Base-by-base conservation (phyloP, 1,140 invertebrate species). In the Centruroides sculpturatus region DNA sequence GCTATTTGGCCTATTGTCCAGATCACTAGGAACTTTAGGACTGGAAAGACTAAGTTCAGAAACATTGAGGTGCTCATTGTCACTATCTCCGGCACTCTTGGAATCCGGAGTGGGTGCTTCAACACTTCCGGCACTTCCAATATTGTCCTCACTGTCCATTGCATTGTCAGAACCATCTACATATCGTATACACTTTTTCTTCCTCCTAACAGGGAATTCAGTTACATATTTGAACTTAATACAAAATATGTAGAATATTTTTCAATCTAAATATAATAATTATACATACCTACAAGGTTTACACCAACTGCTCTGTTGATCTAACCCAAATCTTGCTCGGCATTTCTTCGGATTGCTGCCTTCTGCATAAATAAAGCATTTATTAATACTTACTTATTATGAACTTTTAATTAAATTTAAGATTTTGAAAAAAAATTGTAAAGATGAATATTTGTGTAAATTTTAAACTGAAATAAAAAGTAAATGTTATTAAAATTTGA, bases 261-360 rank as follows among this genome's bases (percentile, higher is more conserved):
- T 23, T 23, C 23, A 23, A 23, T 23, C 23, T 23, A 23, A 23
- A 23, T 23, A 41, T 41, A 41, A 41, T 41, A 41, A 41, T 41
- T n/a, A 47, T 51, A 64, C 81, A 78, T 84, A 96, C 93, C 93
- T 93, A 90, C 97, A 99, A 63, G 94, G 96, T 75, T 99, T 99
- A 74, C 97, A 99, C 97, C 97, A 99, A 73, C 95, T 89, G 77
- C 86, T 92, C 76, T 97, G 93, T 74, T 98, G 92, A 71, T 99
- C 92, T 74, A 99, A 82, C 70, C 97, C 97, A 73, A 95, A 99
- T 71, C 95, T 84, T 66, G 97, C 97, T 67, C 97, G 83, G 76
- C 97, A 99, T 76, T 99, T 99, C 78, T 99, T 99, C 83, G 95
- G 89, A 76, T 92, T 95, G 77, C 92, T 93, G 77, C 90, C 92